Conservation (phyloP, 2,888 invertebrate genomes). For the Brachyopa scutellaris region DNA sequence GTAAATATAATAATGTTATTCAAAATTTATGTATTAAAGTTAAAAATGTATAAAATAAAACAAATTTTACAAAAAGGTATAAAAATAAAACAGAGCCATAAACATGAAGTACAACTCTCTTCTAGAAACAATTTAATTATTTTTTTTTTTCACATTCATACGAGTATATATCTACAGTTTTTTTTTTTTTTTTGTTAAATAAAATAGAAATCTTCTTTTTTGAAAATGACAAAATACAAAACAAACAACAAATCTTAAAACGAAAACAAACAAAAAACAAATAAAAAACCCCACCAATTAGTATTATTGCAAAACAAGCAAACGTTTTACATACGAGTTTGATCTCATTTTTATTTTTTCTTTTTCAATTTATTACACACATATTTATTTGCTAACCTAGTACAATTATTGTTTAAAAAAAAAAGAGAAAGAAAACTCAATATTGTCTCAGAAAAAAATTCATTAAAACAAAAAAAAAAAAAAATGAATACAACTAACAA, state of each 20-base stretch:
- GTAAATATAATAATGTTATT: slow-evolving; percentile 9
- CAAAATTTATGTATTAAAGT: slow-evolving; percentile 20
- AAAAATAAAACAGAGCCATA: slow-evolving; percentile 71
- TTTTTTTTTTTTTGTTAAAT: not conserved
- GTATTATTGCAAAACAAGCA: slow-evolving; percentile 71
- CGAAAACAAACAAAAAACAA: slow-evolving; percentile 25
- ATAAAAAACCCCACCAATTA: slow-evolving; percentile 68
- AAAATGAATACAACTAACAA: slow-evolving; percentile 18
- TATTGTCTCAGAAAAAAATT: slow-evolving; percentile 53
- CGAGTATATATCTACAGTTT: too few relatives aligned
- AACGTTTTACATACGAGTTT: slow-evolving; percentile 71
- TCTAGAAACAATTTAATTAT: slow-evolving; percentile 15
- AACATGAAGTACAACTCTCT: slow-evolving; percentile 68
- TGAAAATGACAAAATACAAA: slow-evolving; percentile 14
- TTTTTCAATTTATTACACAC: slow-evolving; percentile 67
- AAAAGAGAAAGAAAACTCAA: slow-evolving; percentile 45
- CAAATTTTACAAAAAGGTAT: slow-evolving; percentile 11
- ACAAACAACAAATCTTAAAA: slow-evolving; percentile 33
- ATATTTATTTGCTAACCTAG: slow-evolving; percentile 70
- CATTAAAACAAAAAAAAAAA: slow-evolving; percentile 55
- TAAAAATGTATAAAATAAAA: not conserved
- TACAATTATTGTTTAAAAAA: slow-evolving; percentile 57
- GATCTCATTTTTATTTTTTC: slow-evolving; percentile 71
- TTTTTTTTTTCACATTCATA: too few relatives aligned
- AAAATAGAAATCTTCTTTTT: slow-evolving; percentile 12